Evolutionary conservation across 2,888 invertebrate genomes (phyloP).

Genomic region (Lithophane leautieri): DNA sequence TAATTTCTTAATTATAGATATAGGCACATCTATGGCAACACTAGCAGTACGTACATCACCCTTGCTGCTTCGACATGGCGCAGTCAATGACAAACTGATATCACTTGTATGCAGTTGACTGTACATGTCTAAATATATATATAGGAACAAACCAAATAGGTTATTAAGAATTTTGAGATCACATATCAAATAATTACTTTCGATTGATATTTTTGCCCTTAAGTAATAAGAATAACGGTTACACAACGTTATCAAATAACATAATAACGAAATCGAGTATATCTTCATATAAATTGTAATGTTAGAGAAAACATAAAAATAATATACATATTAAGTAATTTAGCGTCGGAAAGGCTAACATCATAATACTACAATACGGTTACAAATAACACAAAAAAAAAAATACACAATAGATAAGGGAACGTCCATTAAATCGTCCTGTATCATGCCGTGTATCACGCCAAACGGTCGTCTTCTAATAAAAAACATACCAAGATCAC

Average conservation of each 20-base stretch:
- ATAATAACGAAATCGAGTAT: background rate
- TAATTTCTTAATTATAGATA: slow-evolving; percentile 12
- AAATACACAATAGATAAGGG: background rate
- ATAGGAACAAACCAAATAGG: background rate
- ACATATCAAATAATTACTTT: slow-evolving; percentile 11
- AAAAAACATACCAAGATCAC: no score
- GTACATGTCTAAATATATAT: background rate
- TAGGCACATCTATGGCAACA: background rate
- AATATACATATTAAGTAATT: background rate
- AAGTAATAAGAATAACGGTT: background rate
- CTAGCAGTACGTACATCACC: background rate
- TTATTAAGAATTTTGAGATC: slow-evolving; percentile 36
- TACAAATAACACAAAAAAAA: background rate
- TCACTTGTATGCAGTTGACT: background rate
- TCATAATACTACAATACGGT: background rate
- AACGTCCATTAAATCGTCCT: no score
- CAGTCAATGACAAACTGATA: background rate
- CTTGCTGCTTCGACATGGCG: background rate
- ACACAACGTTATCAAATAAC: background rate
- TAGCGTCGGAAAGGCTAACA: background rate
- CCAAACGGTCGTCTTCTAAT: no score
- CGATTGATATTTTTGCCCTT: background rate
- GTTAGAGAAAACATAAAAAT: background rate
- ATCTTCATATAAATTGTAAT: background rate
- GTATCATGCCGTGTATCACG: no score